Evolutionary conservation across 2,797 vertebrate species (phyloP).

Genomic region (Rachycentron canadum): DNA sequence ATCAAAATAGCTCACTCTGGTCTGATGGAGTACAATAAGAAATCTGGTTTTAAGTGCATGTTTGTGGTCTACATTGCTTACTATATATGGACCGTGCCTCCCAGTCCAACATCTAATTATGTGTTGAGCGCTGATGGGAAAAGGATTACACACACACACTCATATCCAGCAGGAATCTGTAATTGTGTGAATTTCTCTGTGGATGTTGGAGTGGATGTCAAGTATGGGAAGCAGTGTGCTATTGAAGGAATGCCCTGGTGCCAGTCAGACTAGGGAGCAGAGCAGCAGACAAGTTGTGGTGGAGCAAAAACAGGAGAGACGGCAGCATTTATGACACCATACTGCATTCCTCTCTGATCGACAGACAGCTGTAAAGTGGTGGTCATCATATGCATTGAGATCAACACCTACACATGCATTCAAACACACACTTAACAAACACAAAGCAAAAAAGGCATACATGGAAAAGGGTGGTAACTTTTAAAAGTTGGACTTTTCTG

Average conservation of each 20-base stretch:
- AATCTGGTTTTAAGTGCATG: constrained; percentile 77
- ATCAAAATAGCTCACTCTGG: constrained; percentile 64
- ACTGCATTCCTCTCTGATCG: constrained; percentile 62
- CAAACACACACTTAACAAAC: constrained; percentile 29
- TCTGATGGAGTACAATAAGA: constrained; percentile 78
- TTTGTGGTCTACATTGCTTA: constrained; percentile 81
- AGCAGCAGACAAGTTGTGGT: constrained; percentile 73
- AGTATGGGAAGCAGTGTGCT: constrained; percentile 74
- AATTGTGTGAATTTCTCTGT: constrained; percentile 80
- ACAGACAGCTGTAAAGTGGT: constrained; percentile 44
- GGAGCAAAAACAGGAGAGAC: constrained; percentile 69
- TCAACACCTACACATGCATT: constrained; percentile 28
- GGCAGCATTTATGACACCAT: constrained; percentile 65
- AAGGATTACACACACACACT: constrained; percentile 70
- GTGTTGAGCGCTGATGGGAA: constrained; percentile 80
- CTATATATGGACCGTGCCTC: constrained; percentile 79
- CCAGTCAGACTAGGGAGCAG: constrained; percentile 75
- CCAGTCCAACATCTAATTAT: constrained; percentile 83
- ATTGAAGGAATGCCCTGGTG: constrained; percentile 80
- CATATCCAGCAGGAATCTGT: constrained; percentile 78
- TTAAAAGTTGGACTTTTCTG: constrained; percentile 47
- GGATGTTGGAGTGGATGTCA: constrained; percentile 74
- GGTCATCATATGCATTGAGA: constrained; percentile 33
- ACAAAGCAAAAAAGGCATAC: constrained; percentile 16
- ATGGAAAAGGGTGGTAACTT: constrained; percentile 60